Base-by-base conservation (phyloP, 2,888 invertebrate genomes). In the Aricia artaxerxes region DNA sequence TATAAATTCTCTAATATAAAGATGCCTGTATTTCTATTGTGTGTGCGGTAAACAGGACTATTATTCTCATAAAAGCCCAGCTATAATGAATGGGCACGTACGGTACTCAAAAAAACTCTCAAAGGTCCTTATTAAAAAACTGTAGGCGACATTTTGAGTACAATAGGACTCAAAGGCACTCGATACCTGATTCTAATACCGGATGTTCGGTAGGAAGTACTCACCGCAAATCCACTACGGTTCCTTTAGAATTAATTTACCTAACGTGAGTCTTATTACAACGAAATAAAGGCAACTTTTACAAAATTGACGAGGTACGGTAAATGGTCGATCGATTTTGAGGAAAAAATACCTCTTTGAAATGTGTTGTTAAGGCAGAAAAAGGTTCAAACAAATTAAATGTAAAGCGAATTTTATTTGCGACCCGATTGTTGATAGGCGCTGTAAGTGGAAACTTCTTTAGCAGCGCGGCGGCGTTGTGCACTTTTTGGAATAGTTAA, bases 141-240 rank as follows among this genome's bases (percentile, higher is more conserved):
- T 88, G 85, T 85, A 85, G 81, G 86, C 87, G 91, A 91, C 90
- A 89, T 87, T 86, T 85, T 85, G 81, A 81, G 84, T 84, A 91
- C 89, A 91, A 91, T 69, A 87, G 83, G 87, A 83, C 86, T 83
- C 85, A 92, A 91, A 92, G 89, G 91, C 90, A 92, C 92, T 92
- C 91, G 89, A 92, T 92, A 91, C 86, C 88, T 86, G 87, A 87
- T 83, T 88, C 90, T 90, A 92, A 92, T 92, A 92, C 91, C 92
- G 92, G 92, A 93, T 91, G 88, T 85, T 83, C 84, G 85, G 84
- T 84, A 87, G 92, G 92, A 92, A 89, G 87, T 87, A 86, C 88
- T 87, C 86, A 86, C 89, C 88, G 85, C 90, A 87, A 88, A 86
- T 85, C 85, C 85, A 83, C 82, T 84, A 83, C 84, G 85, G 85